Evolutionary conservation across 2,113 vertebrate species (phyloP).

Genomic region (Cryptotis parvus): DNA sequence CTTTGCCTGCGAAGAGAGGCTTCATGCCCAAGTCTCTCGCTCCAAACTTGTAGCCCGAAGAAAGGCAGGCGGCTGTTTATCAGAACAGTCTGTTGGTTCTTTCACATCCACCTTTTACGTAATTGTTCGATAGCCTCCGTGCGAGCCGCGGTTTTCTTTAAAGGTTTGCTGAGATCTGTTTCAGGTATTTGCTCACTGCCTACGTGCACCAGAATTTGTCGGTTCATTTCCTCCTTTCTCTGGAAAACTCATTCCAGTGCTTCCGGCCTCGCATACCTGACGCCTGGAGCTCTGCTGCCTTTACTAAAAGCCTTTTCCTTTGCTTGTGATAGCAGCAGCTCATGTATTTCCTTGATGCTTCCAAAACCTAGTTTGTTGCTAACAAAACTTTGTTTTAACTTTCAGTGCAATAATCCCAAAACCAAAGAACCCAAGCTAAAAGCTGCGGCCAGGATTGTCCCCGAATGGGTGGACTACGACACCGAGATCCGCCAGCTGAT

Average conservation of each 20-base stretch:
- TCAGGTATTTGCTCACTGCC: background rate
- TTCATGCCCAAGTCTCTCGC: too few species aligned
- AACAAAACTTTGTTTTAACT: conserved; percentile 66
- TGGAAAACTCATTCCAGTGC: background rate
- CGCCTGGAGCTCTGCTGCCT: background rate
- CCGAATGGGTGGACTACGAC: conserved; percentile 96
- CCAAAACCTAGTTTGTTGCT: conserved; percentile 4
- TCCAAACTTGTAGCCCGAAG: too few species aligned
- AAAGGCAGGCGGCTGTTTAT: conserved; percentile 8
- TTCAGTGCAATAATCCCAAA: conserved; percentile 98
- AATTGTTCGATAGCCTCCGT: conserved; percentile 13
- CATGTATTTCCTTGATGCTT: conserved; percentile 8
- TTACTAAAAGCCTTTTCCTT: background rate
- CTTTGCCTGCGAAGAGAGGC: too few species aligned
- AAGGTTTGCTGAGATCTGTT: conserved; percentile 24
- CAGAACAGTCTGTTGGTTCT: background rate
- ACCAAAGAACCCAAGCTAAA: conserved; percentile 98
- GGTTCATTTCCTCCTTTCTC: background rate
- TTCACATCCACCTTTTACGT: conserved; percentile 21
- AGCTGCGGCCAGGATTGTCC: conserved; percentile 95
- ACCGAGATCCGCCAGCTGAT: conserved; percentile 92
- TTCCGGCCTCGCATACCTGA: background rate
- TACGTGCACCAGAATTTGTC: background rate
- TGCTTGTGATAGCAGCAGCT: background rate
- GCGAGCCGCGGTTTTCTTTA: background rate